A percentile compares a stretch with the other conserved stretches of the same genome.
Evolutionary conservation across 2,888 invertebrate species (phyloP).

Genomic region (Copidosoma aretas): DNA sequence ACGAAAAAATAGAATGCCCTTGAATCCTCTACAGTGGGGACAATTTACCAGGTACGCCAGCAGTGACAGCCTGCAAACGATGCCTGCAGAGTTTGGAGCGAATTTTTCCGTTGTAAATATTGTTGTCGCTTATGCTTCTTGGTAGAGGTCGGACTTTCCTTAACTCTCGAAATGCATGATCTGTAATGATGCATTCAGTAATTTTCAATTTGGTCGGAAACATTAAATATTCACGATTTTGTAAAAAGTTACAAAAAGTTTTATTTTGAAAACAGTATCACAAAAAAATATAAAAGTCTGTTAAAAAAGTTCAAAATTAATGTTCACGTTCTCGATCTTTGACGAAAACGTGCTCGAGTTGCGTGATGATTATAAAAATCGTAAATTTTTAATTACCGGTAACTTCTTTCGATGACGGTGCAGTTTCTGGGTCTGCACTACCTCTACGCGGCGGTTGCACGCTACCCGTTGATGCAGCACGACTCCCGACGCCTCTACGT

Average conservation of each 20-base stretch:
- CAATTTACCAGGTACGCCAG: constrained; percentile 56
- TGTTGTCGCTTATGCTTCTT: constrained; percentile 62
- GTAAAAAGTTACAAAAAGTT: not conserved
- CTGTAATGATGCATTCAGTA: constrained; percentile 42
- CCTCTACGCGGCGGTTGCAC: constrained; percentile 59
- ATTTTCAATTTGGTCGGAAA: not conserved
- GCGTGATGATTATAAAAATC: not conserved
- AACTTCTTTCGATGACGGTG: constrained; percentile 54
- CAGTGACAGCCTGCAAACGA: constrained; percentile 51
- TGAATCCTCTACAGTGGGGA: not conserved
- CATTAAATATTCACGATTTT: not conserved
- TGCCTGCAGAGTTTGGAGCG: constrained; percentile 53
- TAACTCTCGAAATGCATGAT: constrained; percentile 56
- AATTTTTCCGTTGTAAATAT: constrained; percentile 56
- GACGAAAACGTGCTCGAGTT: too few species aligned
- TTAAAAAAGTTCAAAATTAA: too few species aligned
- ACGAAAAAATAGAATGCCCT: not conserved
- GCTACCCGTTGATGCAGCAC: constrained; percentile 58
- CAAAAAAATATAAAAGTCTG: too few species aligned
- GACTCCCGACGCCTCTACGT: constrained; percentile 64
- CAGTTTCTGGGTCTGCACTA: constrained; percentile 57
- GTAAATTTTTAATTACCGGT: constrained; percentile 48
- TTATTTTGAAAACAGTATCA: not conserved
- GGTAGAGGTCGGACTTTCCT: constrained; percentile 58
- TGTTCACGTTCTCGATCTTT: too few species aligned